Evolutionary conservation across 92 coral and sea anemone species (phyloP), one percentile per base, ranked within the genome.

Genomic region (Meandrina meandrites): DNA sequence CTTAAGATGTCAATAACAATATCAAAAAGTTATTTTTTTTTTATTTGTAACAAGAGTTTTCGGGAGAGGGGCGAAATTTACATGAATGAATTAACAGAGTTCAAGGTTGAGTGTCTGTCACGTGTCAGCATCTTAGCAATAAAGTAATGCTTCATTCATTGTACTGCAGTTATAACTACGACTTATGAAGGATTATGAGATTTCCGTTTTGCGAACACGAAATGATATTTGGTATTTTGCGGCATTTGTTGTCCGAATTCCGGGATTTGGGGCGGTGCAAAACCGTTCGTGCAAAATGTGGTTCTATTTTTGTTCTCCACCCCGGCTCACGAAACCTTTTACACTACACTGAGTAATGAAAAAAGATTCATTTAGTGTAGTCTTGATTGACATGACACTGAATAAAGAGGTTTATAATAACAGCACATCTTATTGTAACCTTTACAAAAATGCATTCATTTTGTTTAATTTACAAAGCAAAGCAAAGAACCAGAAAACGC

Each of bases 291-390:
- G 76, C n/a, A 22, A 42, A 57, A 28, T 12, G 22, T 35, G 40
- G 68, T 12, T 56, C 66, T 85, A 57, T 75, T 62, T 62, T 85
- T 2, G 64, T 16, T 19, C 30, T 11, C 73, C 81, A 19, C 88
- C 81, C 66, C 27, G 28, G 13, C 82, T 76, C 88, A 85, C 88
- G 88, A 57, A 64, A 85, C n/a, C 34, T 66, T 85, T 85, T 85
- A 85, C 88, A 76, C 82, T 76, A 66, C 88, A 50, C 47, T 62
- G 88, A 54, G 62, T 85, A 62, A 76, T 45, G 48, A 85, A 76
- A 85, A 77, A 76, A 45, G 88, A 24, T 84, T 84, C 81, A 56
- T 45, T 84, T 17, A 50, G 76, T 56, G 21, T 51, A 69, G 57
- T 74, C 51, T 54, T 84, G 68, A 85, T 85, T 85, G 62, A 85